A percentile compares a stretch with the other conserved stretches of the same genome.
Evolutionary conservation across 1,140 invertebrate species (phyloP).

Genomic region (Leucophenga varia): DNA sequence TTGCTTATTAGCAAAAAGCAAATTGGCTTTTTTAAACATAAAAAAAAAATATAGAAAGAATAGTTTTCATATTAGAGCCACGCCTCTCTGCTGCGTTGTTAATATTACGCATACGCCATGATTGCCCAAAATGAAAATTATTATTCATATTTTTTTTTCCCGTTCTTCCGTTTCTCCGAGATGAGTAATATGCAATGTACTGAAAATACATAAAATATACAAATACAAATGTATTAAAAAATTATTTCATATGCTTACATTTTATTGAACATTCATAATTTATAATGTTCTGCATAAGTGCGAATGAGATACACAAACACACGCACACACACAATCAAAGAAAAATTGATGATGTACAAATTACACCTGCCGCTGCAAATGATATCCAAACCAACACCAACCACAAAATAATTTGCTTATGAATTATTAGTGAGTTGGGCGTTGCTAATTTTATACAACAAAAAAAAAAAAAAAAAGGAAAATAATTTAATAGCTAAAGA

Average conservation of each 20-base stretch:
- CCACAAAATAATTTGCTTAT: conserved; percentile 25
- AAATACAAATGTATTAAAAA: conserved; percentile 1
- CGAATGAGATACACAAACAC: too few relatives aligned
- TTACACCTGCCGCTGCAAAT: conserved; percentile 46
- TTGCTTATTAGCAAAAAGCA: too few relatives aligned
- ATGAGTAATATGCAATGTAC: conserved; percentile 34
- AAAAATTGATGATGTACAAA: conserved; percentile 10
- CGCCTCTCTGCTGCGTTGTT: conserved; percentile 8
- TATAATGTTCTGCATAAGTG: conserved; percentile 6
- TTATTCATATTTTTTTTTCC: too few relatives aligned
- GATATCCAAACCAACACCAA: conserved; percentile 29
- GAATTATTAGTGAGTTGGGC: conserved; percentile 35
- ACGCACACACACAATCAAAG: too few relatives aligned
- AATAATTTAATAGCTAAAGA: too few relatives aligned
- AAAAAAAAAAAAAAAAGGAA: too few relatives aligned
- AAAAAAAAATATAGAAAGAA: neutral
- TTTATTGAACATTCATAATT: conserved; percentile 7
- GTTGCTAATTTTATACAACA: conserved; percentile 40
- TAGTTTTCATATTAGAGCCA: conserved; percentile 3
- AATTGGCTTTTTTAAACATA: conserved; percentile 47
- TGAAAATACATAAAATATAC: too few relatives aligned
- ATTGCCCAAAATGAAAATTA: conserved; percentile 15
- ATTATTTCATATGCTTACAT: conserved; percentile 10
- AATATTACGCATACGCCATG: conserved; percentile 25
- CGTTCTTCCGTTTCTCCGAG: too few relatives aligned